Evolutionary conservation across 1,140 invertebrate species (phyloP).

Genomic region (Drosophila ironensis): DNA sequence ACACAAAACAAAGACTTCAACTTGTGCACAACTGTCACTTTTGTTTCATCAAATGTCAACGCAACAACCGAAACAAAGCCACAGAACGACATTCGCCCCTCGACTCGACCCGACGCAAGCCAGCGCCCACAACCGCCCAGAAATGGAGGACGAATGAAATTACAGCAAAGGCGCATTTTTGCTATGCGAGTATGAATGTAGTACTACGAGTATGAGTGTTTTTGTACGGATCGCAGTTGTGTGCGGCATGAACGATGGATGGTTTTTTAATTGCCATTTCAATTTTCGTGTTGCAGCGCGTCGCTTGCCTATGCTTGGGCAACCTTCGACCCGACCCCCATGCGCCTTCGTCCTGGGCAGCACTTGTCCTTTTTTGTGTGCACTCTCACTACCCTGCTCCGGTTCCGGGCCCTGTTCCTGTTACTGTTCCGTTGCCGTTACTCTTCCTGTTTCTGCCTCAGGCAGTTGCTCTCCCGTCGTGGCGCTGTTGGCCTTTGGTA

Average conservation of each 20-base stretch:
- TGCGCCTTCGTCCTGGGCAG: constrained; percentile 7
- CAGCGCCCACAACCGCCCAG: constrained; percentile 1
- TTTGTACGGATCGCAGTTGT: constrained; percentile 44
- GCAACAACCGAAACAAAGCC: constrained; percentile 80
- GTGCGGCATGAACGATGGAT: constrained; percentile 71
- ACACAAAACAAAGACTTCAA: constrained; percentile 75
- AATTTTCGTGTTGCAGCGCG: constrained; percentile 74
- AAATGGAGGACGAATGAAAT: constrained; percentile 68
- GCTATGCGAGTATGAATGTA: constrained; percentile 27
- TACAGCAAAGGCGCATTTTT: constrained; percentile 58
- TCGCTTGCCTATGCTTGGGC: constrained; percentile 33
- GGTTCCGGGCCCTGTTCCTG: neutral
- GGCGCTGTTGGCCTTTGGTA: constrained; percentile 25
- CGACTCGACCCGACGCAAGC: constrained; percentile 1
- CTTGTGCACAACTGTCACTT: constrained; percentile 78
- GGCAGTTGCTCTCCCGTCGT: constrained; percentile 18
- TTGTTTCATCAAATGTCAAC: constrained; percentile 80
- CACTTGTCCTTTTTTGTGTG: neutral
- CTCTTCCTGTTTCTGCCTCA: constrained; percentile 5
- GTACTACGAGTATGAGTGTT: neutral
- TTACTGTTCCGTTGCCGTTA: too few species aligned
- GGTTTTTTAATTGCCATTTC: constrained; percentile 79
- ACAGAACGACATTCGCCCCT: constrained; percentile 63
- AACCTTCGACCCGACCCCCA: constrained; percentile 24
- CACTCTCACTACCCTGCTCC: neutral